Conservation (phyloP, 2,797 vertebrate species). For the Psittacula derbiana region DNA sequence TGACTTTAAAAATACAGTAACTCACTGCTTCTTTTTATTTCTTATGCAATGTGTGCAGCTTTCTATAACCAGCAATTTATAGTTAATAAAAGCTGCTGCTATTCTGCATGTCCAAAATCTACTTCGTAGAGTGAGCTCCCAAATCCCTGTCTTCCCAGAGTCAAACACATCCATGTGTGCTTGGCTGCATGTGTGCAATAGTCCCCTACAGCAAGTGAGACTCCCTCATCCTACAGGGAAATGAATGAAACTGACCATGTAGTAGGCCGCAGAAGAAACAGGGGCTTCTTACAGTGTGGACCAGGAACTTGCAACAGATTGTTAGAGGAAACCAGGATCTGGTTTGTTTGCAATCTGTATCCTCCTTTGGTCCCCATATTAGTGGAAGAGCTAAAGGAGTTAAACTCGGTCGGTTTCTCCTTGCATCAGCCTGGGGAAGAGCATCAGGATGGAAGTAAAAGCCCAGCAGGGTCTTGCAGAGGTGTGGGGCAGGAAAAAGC, state of each 20-base stretch:
- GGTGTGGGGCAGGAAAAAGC: not conserved
- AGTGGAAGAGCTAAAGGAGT: not conserved
- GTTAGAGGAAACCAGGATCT: not conserved
- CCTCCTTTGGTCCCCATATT: fast-evolving
- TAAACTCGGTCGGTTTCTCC: not conserved
- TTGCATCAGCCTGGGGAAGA: not conserved
- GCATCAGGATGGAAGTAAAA: not conserved
- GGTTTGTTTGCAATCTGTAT: not conserved
- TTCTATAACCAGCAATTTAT: not conserved
- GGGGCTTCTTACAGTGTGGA: not conserved
- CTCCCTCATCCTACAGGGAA: not conserved
- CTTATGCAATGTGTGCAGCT: not conserved
- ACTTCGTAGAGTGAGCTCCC: not conserved
- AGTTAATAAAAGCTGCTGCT: not conserved
- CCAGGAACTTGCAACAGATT: not conserved
- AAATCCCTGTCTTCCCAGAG: not conserved
- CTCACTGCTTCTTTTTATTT: not conserved
- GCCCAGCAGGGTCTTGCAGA: not conserved
- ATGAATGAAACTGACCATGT: not conserved
- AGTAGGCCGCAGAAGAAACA: not conserved
- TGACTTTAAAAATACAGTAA: not conserved
- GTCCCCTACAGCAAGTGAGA: fast-evolving
- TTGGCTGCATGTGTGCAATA: not conserved
- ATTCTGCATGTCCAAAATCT: not conserved
- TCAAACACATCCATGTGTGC: not conserved